Evolutionary conservation across 2,888 invertebrate species (phyloP), one percentile per base, ranked within the genome.

Genomic region (Cantharis rufa): DNA sequence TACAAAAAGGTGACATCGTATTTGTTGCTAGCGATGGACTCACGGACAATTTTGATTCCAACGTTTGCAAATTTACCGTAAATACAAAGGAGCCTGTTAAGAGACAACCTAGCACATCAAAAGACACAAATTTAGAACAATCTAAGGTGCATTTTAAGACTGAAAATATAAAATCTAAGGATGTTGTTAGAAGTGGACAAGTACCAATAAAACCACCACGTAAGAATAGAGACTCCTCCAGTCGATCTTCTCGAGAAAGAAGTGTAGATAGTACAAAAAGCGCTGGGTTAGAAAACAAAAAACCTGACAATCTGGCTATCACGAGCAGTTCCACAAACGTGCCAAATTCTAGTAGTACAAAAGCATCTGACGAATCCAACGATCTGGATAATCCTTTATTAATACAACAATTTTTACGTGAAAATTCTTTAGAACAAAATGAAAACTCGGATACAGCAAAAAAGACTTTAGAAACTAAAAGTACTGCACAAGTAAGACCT

Each of bases 41-140:
- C 32, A 95, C 95, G 7, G 96, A 97, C 86, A 97, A 97, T 87
- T 95, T 96, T 84, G 96, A 97, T 88, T 96, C 96, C 0, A 96
- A 96, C 28, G 96, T 97, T 75, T 96, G 96, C 27, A 95, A 95
- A 88, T 95, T 96, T 85, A 95, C 96, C 5, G 90, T 92, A 4
- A 87, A 86, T 76, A 80, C 83, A 4, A 82, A 81, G 85, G 66
- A 87, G 86, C 61, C 89, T 86, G 79, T 84, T 84, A 84, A 88
- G 87, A 77, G 87, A 28, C 48, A 48, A 48, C 16, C 18, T 15
- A 24, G 21, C 72, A 15, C 75, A 28, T 11, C 71, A 28, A 48
- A 48, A 48, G 48, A 48, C 48, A 48, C 48, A n/a, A 48, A 48
- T 48, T 48, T n/a, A 48, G 48, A 48, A 48, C 48, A n/a, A 48